phyloP scores from a whole-genome alignment of 2,797 vertebrate species.

The Malurus leucopterus region DNA sequence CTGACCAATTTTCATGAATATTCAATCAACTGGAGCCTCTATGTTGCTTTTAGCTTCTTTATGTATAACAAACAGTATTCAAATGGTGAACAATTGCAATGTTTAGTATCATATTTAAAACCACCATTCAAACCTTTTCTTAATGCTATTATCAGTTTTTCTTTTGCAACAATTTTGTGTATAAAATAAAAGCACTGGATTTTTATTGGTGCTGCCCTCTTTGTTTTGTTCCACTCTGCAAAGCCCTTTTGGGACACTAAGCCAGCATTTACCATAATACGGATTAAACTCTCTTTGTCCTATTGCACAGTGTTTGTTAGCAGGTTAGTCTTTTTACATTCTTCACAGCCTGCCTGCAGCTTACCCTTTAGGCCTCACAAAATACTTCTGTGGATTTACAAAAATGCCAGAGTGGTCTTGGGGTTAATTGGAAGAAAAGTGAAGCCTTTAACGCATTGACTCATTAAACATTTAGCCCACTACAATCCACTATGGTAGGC shows the following conservation, averaged over 20 bases:
- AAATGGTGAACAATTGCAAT: slow-evolving; percentile 77
- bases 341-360: slow-evolving; percentile 84
- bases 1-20: slow-evolving; percentile 64
- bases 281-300: slow-evolving; percentile 92
- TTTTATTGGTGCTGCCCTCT: slow-evolving; percentile 80
- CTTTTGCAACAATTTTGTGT: slow-evolving; percentile 83
- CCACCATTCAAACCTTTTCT: slow-evolving; percentile 78
- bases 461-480: slow-evolving; percentile 92
- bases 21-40: slow-evolving; percentile 40
- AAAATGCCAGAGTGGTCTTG: slow-evolving; percentile 87
- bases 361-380: slow-evolving; percentile 90
- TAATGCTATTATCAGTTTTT: slow-evolving; percentile 82
- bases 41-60: slow-evolving; percentile 76
- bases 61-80: slow-evolving; percentile 81
- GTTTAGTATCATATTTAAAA: slow-evolving; percentile 85
- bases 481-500: slow-evolving; percentile 74
- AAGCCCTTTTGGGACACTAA: slow-evolving; percentile 90
- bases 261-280: slow-evolving; percentile 95
- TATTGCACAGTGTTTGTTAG: slow-evolving; percentile 86
- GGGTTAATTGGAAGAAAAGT: slow-evolving; percentile 96
- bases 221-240: slow-evolving; percentile 78
- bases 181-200: slow-evolving; percentile 82
- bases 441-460: slow-evolving; percentile 87
- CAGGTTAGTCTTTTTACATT: slow-evolving; percentile 97
- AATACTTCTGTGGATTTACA: slow-evolving; percentile 93